A percentile compares a stretch with the other conserved stretches of the same genome.
Conservation (phyloP, 2,797 vertebrate genomes). For the Clamator glandarius region DNA sequence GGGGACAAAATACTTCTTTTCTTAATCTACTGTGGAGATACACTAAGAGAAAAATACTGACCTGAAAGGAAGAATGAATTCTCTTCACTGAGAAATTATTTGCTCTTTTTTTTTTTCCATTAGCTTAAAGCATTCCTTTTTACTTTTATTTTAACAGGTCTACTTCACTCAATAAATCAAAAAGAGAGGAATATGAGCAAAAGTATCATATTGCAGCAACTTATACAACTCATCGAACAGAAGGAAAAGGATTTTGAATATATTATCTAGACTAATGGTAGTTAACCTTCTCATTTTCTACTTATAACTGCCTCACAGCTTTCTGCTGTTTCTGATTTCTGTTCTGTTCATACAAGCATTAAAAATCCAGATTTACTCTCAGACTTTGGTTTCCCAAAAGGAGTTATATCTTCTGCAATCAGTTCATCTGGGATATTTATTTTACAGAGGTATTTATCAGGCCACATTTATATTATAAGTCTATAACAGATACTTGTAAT, state of each 20-base stretch:
- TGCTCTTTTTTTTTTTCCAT: not conserved
- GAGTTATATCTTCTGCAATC: not conserved
- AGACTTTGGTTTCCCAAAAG: not conserved
- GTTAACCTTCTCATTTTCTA: not conserved
- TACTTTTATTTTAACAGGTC: not conserved
- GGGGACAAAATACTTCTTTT: not conserved
- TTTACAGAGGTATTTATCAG: not conserved
- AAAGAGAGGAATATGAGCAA: not conserved
- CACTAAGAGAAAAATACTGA: not conserved
- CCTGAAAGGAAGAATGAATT: not conserved
- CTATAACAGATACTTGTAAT: not conserved
- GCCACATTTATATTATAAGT: not conserved
- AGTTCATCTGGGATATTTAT: not conserved
- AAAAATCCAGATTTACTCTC: not conserved
- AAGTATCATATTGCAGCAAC: not conserved
- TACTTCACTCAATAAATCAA: not conserved
- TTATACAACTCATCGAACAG: not conserved
- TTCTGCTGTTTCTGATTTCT: not conserved
- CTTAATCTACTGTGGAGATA: not conserved
- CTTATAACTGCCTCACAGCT: not conserved
- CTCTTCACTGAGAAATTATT: not conserved
- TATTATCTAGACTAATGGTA: not conserved
- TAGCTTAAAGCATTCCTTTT: not conserved
- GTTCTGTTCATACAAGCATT: not conserved
- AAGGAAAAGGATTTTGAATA: not conserved